Evolutionary conservation across 2,797 vertebrate genomes (phyloP).

Genomic region (Oceanodroma leucorhoa): DNA sequence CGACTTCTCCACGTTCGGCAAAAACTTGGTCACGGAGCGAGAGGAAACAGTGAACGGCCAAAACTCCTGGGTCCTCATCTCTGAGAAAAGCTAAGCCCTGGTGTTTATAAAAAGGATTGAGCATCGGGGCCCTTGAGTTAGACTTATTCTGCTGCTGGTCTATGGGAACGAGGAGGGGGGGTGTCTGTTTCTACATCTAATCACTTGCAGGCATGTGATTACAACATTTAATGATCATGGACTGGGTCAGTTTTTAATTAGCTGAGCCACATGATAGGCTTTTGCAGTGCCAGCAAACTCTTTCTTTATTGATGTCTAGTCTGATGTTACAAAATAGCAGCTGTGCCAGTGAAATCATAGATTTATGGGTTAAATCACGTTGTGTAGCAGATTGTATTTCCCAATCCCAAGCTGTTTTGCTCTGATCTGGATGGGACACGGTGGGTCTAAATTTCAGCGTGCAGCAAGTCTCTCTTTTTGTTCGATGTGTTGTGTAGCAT

Average conservation of each 20-base stretch:
- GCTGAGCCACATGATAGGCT: constrained; percentile 53
- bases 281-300: constrained; percentile 10
- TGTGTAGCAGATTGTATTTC: not conserved
- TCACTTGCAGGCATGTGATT: constrained; percentile 63
- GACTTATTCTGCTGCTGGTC: not conserved
- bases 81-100: not conserved
- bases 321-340: constrained; percentile 13
- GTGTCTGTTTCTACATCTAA: constrained; percentile 43
- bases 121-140: not conserved
- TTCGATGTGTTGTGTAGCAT: not conserved
- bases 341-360: constrained; percentile 28
- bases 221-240: constrained; percentile 52
- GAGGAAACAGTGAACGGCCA: not conserved
- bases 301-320: constrained; percentile 18
- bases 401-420: not conserved
- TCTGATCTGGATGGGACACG: not conserved
- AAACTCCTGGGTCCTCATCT: not conserved
- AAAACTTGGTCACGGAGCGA: not conserved
- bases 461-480: not conserved
- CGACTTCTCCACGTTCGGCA: not conserved
- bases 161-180: not conserved
- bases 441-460: not conserved
- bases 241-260: constrained; percentile 64
- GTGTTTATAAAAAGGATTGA: not conserved
- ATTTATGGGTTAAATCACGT: constrained; percentile 18